phyloP scores from a whole-genome alignment of 2,888 invertebrate species.

The Girardia tigrina region DNA sequence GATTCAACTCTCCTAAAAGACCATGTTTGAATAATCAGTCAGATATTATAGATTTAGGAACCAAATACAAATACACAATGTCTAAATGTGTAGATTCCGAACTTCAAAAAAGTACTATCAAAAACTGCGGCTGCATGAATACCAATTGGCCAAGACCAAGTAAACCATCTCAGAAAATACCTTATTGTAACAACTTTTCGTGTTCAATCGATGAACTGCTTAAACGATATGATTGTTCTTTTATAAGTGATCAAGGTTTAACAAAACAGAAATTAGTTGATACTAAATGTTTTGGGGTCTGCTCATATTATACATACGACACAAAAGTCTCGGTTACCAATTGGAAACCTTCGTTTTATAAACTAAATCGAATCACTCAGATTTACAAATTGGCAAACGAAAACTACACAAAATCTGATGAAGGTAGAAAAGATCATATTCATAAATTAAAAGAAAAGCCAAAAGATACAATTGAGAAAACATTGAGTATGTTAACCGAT shows the following conservation, averaged over 20 bases:
- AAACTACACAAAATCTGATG: background rate
- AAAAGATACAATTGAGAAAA: background rate
- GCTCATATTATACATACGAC: constrained; percentile 36
- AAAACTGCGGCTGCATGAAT: constrained; percentile 34
- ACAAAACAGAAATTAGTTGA: background rate
- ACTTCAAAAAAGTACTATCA: constrained; percentile 28
- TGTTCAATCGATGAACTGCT: background rate
- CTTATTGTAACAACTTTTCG: constrained; percentile 31
- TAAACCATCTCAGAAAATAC: constrained; percentile 26
- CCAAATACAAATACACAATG: constrained; percentile 31
- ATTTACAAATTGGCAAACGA: constrained; percentile 21
- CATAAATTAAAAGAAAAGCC: constrained; percentile 1
- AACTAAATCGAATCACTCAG: constrained; percentile 25
- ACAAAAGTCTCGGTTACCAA: constrained; percentile 33
- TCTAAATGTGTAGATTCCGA: constrained; percentile 29
- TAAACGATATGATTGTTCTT: background rate
- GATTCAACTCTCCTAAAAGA: constrained; percentile 26
- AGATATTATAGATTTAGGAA: constrained; percentile 29
- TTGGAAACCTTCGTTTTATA: constrained; percentile 33
- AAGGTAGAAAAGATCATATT: background rate
- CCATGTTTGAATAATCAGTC: constrained; percentile 30
- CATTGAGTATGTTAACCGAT: background rate
- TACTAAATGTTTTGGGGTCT: constrained; percentile 31
- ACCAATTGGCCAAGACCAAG: constrained; percentile 14
- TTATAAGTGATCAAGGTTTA: background rate